These are phyloP conservation scores for Callocephalon fimbriatum DNA, from an alignment of 2,113 vertebrate genomes.

Conservation along the genomic window DNA sequence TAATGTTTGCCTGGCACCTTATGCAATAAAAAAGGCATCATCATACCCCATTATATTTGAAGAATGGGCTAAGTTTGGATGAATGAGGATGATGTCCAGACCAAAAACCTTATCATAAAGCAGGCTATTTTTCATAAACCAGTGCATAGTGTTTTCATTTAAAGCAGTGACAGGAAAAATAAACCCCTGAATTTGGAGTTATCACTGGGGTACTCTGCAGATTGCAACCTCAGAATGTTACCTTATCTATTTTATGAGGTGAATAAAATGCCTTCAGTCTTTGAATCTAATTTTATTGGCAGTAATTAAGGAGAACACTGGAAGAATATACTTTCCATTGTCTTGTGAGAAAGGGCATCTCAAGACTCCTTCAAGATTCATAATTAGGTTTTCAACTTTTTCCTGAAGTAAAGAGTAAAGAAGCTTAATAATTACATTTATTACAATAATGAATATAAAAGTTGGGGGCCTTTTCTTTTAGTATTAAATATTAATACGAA, in stretches of 20 bases:
- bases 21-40: neutral
- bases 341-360: neutral
- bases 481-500: no score
- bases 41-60: neutral
- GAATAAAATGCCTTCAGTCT: neutral
- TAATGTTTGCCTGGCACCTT: neutral
- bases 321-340: neutral
- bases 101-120: neutral
- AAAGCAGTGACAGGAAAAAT: neutral
- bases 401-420: neutral
- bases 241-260: neutral
- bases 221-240: neutral
- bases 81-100: neutral
- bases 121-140: neutral
- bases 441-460: neutral
- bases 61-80: neutral
- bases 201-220: neutral
- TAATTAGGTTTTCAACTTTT: neutral
- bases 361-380: neutral
- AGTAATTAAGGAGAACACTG: neutral
- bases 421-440: neutral
- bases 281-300: neutral
- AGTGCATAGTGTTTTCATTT: neutral
- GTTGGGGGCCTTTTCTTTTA: no score
- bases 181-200: neutral